Percentiles rank a stretch among this genome's conserved stretches.
Evolutionary conservation across 2,888 invertebrate genomes (phyloP).

Genomic region (Cantharis nigra): DNA sequence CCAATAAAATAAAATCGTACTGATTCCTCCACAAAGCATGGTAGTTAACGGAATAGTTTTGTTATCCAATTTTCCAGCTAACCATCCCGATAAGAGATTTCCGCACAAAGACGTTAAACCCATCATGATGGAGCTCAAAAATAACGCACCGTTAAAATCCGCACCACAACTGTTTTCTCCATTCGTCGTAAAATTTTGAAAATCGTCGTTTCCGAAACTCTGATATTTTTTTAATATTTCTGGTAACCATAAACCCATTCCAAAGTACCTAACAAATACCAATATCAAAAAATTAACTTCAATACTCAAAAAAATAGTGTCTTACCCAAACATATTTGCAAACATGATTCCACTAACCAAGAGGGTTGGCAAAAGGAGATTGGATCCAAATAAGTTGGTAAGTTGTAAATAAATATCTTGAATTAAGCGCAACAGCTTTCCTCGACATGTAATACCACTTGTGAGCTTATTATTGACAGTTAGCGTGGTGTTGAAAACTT

Average conservation of each 20-base stretch:
- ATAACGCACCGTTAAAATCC: conserved; percentile 64
- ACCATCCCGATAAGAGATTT: conserved; percentile 67
- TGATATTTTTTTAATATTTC: conserved; percentile 70
- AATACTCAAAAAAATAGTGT: neutral
- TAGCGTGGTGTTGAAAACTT: conserved; percentile 12
- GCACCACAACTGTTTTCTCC: conserved; percentile 59
- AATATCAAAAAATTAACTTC: neutral
- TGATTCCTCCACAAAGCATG: conserved; percentile 53
- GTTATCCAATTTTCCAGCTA: conserved; percentile 52
- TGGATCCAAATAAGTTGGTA: conserved; percentile 60
- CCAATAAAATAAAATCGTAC: conserved; percentile 65
- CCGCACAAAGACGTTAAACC: conserved; percentile 68
- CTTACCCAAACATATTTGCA: conserved; percentile 71
- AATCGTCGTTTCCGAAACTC: conserved; percentile 51
- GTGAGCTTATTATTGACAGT: neutral
- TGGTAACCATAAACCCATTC: conserved; percentile 76
- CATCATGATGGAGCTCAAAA: conserved; percentile 68
- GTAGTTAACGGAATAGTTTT: conserved; percentile 40
- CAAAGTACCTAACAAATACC: conserved; percentile 63
- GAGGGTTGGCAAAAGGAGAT: conserved; percentile 61
- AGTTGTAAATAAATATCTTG: conserved; percentile 63
- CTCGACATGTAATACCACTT: conserved; percentile 39
- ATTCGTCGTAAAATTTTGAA: conserved; percentile 58
- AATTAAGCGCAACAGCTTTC: conserved; percentile 52
- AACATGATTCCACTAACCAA: conserved; percentile 67